phyloP scores from a whole-genome alignment of 2,888 invertebrate genomes.

The Sesamia inferens region DNA sequence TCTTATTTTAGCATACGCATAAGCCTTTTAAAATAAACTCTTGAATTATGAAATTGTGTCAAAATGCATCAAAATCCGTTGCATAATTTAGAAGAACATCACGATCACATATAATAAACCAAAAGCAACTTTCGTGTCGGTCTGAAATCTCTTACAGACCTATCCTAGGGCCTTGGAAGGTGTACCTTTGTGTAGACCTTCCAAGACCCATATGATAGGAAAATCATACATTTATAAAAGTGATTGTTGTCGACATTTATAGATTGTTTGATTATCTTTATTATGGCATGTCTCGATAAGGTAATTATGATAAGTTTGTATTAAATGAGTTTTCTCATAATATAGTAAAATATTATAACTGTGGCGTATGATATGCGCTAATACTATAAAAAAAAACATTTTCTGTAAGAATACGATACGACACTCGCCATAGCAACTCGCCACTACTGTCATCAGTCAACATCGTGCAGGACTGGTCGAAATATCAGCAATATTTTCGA shows the following conservation, averaged over 20 bases:
- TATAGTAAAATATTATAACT: background rate
- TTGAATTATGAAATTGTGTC: background rate
- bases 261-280: background rate
- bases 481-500: background rate
- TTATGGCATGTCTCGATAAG: constrained; percentile 2
- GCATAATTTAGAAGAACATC: no score
- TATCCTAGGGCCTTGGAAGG: background rate
- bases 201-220: background rate
- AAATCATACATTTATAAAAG: background rate
- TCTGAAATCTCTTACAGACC: background rate
- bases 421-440: constrained; percentile 4
- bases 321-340: background rate
- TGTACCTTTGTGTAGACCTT: background rate
- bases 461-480: background rate
- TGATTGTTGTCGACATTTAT: constrained; percentile 1
- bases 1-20: background rate
- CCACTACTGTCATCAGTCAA: background rate
- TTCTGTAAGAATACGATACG: background rate
- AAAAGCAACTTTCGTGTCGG: background rate
- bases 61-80: background rate
- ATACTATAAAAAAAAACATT: constrained; percentile 1
- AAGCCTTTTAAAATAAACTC: background rate
- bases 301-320: background rate
- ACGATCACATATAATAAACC: background rate
- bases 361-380: background rate